A percentile compares a stretch with the other conserved stretches of the same genome.
Conservation (phyloP, 2,113 vertebrate species). For the Eurypyga helias region DNA sequence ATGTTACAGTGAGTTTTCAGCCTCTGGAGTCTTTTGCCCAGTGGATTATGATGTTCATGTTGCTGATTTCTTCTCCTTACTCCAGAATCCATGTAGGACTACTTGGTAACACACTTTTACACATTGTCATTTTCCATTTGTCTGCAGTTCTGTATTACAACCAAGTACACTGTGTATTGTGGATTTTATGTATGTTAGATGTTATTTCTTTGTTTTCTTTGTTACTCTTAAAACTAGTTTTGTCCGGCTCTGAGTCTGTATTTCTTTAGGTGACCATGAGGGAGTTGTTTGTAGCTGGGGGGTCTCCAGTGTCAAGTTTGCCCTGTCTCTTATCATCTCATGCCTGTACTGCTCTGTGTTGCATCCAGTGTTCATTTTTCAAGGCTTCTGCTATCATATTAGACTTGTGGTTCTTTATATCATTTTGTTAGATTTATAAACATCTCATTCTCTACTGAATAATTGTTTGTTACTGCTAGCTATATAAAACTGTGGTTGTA, state of each 20-base stretch:
- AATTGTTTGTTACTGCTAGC: neutral
- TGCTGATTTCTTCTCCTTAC: neutral
- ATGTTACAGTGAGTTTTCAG: neutral
- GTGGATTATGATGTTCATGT: neutral
- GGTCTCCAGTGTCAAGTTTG: neutral
- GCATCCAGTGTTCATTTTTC: neutral
- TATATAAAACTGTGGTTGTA: neutral
- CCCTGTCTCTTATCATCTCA: neutral
- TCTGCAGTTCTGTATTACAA: neutral
- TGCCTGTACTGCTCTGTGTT: too few relatives aligned
- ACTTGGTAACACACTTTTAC: too few relatives aligned
- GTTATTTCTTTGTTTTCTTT: neutral
- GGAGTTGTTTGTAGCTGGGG: neutral
- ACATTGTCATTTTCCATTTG: accelerated
- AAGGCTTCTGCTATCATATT: neutral
- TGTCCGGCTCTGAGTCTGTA: neutral
- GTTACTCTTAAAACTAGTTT: neutral
- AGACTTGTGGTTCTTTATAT: neutral
- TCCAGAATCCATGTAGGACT: neutral
- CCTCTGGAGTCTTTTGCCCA: neutral
- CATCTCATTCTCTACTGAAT: neutral
- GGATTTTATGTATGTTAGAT: neutral
- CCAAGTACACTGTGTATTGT: neutral
- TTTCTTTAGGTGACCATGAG: neutral
- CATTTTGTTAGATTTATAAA: neutral